Evolutionary conservation across 2,888 invertebrate species (phyloP).

Genomic region (Platycheirus albimanus): DNA sequence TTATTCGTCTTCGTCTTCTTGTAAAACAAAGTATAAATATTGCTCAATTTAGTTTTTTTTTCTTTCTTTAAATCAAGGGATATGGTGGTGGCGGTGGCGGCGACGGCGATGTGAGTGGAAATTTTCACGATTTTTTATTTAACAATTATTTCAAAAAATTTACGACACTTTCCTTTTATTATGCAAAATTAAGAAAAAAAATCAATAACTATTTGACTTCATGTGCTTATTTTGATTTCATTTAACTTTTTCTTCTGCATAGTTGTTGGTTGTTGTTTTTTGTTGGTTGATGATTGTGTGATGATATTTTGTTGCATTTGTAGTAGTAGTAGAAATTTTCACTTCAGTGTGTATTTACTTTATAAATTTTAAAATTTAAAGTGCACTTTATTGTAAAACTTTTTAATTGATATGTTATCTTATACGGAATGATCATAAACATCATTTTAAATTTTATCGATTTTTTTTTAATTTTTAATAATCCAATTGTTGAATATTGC

Average conservation of each 20-base stretch:
- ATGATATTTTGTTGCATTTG: conserved; percentile 57
- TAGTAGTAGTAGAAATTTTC: conserved; percentile 65
- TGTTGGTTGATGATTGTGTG: too few relatives aligned
- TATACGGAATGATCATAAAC: conserved; percentile 54
- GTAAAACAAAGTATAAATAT: too few relatives aligned
- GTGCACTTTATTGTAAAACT: conserved; percentile 55
- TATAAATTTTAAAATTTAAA: conserved; percentile 51
- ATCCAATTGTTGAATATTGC: conserved; percentile 58
- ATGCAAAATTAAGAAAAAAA: conserved; percentile 46
- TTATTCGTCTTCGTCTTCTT: too few relatives aligned
- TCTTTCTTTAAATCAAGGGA: not conserved
- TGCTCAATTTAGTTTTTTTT: not conserved
- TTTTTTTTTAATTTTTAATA: conserved; percentile 18
- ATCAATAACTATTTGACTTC: conserved; percentile 58
- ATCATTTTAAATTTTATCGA: too few relatives aligned
- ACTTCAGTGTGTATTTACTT: conserved; percentile 44
- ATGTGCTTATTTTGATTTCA: conserved; percentile 59
- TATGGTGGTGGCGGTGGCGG: too few relatives aligned
- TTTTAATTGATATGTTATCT: conserved; percentile 61
- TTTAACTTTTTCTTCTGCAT: conserved; percentile 65
- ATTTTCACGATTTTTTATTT: too few relatives aligned
- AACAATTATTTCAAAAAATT: conserved; percentile 19
- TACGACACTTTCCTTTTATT: conserved; percentile 66
- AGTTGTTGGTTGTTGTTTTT: conserved; percentile 21
- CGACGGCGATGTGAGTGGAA: not conserved